These are phyloP conservation scores for Stercorarius parasiticus DNA, from an alignment of 2,113 vertebrate species.

Conservation along the genomic window DNA sequence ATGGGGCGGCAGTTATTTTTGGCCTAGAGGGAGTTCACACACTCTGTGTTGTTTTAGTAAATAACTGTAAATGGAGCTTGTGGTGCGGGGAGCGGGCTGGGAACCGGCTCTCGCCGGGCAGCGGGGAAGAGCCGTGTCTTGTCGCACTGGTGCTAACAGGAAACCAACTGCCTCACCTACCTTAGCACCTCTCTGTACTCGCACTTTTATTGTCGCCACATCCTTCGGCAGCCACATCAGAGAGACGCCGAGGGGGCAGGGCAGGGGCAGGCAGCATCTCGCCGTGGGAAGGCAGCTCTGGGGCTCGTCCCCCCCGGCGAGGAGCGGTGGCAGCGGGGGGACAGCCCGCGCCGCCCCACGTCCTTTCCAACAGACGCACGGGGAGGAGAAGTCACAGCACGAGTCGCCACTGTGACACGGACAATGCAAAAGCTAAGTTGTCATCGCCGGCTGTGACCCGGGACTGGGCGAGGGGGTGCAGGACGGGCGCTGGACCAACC, in stretches of 20 bases:
- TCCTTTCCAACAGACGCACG: accelerated
- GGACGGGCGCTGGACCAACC: background rate
- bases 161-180: background rate
- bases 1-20: constrained; percentile 54
- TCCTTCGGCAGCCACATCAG: constrained; percentile 35
- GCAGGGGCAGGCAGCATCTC: background rate
- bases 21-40: constrained; percentile 53
- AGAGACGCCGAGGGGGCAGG: background rate
- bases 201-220: constrained; percentile 14
- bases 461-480: background rate
- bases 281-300: background rate
- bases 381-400: background rate
- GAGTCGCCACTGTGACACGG: accelerated
- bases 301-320: background rate
- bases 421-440: accelerated
- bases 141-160: constrained; percentile 23
- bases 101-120: background rate
- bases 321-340: accelerated
- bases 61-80: constrained; percentile 36
- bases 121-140: background rate
- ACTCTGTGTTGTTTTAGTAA: constrained; percentile 50
- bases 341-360: accelerated
- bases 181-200: constrained; percentile 12
- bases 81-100: background rate
- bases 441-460: accelerated